Conservation (phyloP, 2,797 vertebrate species). For the Argyrosomus regius region DNA sequence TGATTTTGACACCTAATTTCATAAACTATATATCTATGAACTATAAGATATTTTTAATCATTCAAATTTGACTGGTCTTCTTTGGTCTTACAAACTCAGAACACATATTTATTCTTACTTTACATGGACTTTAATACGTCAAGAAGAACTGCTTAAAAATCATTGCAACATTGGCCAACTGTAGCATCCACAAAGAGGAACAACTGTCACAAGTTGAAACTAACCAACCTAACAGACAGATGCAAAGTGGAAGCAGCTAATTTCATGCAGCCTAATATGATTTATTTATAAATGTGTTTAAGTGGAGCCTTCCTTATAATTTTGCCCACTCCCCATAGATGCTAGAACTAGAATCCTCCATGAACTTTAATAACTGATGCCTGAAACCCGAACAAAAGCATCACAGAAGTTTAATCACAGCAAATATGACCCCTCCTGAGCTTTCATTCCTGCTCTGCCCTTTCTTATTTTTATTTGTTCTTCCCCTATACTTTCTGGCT, state of each 20-base stretch:
- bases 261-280: slow-evolving; percentile 7
- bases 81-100: too few relatives aligned
- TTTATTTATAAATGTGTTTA: not conserved
- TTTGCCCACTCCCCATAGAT: not conserved
- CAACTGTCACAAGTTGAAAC: slow-evolving; percentile 37
- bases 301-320: not conserved
- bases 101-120: too few relatives aligned
- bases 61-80: too few relatives aligned
- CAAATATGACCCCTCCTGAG: not conserved
- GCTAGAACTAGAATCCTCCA: not conserved
- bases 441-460: not conserved
- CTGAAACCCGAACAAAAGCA: slow-evolving; percentile 4
- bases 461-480: slow-evolving; percentile 29
- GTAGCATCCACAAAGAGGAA: slow-evolving; percentile 40
- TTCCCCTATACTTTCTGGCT: not conserved
- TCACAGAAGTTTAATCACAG: slow-evolving; percentile 12
- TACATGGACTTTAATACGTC: slow-evolving; percentile 27
- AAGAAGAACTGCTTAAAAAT: slow-evolving; percentile 33
- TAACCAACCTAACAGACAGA: not conserved
- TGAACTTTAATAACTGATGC: slow-evolving; percentile 11
- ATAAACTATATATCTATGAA: too few relatives aligned
- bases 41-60: too few relatives aligned
- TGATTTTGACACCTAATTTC: too few relatives aligned
- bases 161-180: slow-evolving; percentile 38
- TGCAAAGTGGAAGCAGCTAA: not conserved